These are phyloP conservation scores for Calameuta idolon DNA, from an alignment of 2,888 invertebrate species.

Conservation along the genomic window DNA sequence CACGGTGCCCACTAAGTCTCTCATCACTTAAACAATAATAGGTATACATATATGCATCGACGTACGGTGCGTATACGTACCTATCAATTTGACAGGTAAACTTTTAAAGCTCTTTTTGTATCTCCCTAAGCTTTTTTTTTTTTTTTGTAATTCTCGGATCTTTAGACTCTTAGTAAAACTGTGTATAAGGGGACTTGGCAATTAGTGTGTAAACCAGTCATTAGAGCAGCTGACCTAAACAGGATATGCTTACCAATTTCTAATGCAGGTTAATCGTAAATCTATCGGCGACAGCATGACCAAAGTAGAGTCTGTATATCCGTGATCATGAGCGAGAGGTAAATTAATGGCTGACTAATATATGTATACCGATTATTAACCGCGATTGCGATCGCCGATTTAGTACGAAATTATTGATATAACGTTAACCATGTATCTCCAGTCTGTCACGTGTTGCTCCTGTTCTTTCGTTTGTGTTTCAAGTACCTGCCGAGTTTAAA, in stretches of 20 bases:
- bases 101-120: neutral
- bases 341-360: slow-evolving; percentile 56
- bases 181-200: neutral
- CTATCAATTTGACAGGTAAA: neutral
- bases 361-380: slow-evolving; percentile 55
- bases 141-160: neutral
- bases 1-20: neutral
- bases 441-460: slow-evolving; percentile 27
- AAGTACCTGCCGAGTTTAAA: neutral
- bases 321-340: slow-evolving; percentile 48
- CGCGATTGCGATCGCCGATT: slow-evolving; percentile 47
- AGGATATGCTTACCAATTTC: slow-evolving; percentile 42
- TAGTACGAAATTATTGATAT: slow-evolving; percentile 52
- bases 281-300: slow-evolving; percentile 45
- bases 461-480: slow-evolving; percentile 24
- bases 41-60: neutral
- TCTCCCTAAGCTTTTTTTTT: neutral
- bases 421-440: neutral
- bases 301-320: slow-evolving; percentile 37
- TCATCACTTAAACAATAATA: neutral
- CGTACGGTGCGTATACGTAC: neutral
- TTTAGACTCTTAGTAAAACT: neutral
- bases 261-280: slow-evolving; percentile 41
- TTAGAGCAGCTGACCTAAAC: slow-evolving; percentile 35
- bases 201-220: slow-evolving; percentile 29